Evolutionary conservation across 2,888 invertebrate species (phyloP).

Genomic region (Unio pictorum): DNA sequence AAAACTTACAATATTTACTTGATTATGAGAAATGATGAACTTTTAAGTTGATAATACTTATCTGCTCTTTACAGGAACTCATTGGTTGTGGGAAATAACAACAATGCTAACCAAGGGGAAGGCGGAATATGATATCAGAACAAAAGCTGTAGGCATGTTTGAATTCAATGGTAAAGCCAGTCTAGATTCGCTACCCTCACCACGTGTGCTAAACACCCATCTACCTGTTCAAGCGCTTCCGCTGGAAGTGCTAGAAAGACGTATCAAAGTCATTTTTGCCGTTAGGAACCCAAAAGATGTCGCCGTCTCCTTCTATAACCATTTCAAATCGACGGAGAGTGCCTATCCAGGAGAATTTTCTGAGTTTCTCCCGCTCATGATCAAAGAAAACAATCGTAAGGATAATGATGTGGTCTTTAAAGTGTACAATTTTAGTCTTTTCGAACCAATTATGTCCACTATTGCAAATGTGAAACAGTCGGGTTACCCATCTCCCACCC

Average conservation of each 20-base stretch:
- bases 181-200: conserved; percentile 2
- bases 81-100: conserved; percentile 11
- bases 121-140: not conserved
- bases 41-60: too few relatives aligned
- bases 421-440: too few relatives aligned
- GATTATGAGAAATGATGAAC: too few relatives aligned
- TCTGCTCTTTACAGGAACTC: conserved; percentile 1
- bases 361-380: not conserved
- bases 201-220: conserved; percentile 6
- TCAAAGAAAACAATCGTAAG: not conserved
- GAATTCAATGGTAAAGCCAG: not conserved
- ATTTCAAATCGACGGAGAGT: not conserved
- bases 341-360: not conserved
- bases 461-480: too few relatives aligned
- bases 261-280: conserved; percentile 6
- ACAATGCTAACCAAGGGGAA: conserved; percentile 4
- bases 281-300: conserved; percentile 15
- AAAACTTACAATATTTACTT: too few relatives aligned
- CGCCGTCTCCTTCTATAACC: conserved; percentile 6
- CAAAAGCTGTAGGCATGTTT: conserved; percentile 4
- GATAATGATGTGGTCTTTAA: too few relatives aligned
- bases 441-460: too few relatives aligned
- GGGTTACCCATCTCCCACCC: too few relatives aligned
- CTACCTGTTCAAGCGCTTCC: conserved; percentile 1
- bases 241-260: conserved; percentile 7